Conservation (phyloP, 2,113 vertebrate species). For the Xiphophorus hellerii region DNA sequence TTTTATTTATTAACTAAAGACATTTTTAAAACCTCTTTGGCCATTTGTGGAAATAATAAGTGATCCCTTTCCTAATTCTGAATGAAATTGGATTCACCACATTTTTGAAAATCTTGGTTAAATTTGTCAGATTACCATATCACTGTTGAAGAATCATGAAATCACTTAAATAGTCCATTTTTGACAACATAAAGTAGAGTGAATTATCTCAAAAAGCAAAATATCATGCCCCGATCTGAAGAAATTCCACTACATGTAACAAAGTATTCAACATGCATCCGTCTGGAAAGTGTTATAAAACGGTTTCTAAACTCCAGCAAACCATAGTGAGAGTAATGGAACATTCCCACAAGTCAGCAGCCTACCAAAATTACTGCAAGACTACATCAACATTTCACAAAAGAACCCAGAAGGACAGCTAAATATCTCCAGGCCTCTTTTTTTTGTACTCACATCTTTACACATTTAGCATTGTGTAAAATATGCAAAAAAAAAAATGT, state of each 20-base stretch:
- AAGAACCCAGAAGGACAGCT: neutral
- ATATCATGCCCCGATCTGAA: neutral
- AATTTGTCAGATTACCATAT: neutral
- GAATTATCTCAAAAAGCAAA: neutral
- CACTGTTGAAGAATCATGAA: neutral
- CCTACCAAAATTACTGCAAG: neutral
- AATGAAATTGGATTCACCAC: neutral
- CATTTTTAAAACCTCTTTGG: neutral
- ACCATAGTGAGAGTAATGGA: neutral
- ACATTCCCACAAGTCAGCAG: neutral
- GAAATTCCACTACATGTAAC: neutral
- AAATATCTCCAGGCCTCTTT: neutral
- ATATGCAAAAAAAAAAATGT: no score
- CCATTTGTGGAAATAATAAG: neutral
- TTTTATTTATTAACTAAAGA: no score
- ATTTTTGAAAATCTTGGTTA: neutral
- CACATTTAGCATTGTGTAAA: no score
- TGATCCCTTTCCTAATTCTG: neutral
- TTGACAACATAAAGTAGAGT: neutral
- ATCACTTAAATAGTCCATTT: neutral
- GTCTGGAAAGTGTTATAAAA: neutral
- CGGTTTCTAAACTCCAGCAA: neutral
- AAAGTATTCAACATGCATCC: neutral
- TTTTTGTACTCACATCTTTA: neutral
- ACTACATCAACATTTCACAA: neutral